These are phyloP conservation scores for Pyrrhura leucotis DNA, from an alignment of 2,797 vertebrate genomes.

Conservation along the genomic window DNA sequence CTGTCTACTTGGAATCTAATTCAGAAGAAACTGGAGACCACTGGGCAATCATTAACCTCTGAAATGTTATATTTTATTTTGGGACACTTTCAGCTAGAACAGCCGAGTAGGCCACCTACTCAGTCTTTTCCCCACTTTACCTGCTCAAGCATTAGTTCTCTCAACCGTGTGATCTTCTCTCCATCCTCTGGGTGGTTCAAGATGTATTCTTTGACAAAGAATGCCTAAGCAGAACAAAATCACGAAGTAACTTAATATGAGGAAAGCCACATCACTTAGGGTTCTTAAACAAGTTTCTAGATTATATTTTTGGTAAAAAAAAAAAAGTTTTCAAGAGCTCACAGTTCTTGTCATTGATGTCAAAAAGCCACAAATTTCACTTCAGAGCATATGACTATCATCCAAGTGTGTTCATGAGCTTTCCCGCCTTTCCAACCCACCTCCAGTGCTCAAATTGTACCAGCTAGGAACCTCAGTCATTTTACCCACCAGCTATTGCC, in stretches of 20 bases:
- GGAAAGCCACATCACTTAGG: neutral
- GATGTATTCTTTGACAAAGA: slow-evolving; percentile 96
- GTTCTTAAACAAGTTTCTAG: neutral
- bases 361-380: neutral
- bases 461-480: neutral
- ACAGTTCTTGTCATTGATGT: neutral
- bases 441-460: neutral
- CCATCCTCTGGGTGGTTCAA: slow-evolving; percentile 96
- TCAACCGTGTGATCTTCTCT: slow-evolving; percentile 94
- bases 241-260: neutral
- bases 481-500: neutral
- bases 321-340: neutral
- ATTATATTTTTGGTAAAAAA: neutral
- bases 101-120: neutral
- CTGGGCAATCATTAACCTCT: neutral
- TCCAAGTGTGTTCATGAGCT: neutral
- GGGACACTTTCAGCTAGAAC: neutral
- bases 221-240: slow-evolving; percentile 83
- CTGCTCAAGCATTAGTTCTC: slow-evolving; percentile 98
- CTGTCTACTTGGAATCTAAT: neutral
- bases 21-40: neutral
- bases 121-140: slow-evolving; percentile 69
- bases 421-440: neutral
- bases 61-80: neutral
- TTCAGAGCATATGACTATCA: neutral